Evolutionary conservation across 2,113 vertebrate genomes (phyloP), one percentile per base, ranked within the genome.

Genomic region (Chaenogobius annularis): DNA sequence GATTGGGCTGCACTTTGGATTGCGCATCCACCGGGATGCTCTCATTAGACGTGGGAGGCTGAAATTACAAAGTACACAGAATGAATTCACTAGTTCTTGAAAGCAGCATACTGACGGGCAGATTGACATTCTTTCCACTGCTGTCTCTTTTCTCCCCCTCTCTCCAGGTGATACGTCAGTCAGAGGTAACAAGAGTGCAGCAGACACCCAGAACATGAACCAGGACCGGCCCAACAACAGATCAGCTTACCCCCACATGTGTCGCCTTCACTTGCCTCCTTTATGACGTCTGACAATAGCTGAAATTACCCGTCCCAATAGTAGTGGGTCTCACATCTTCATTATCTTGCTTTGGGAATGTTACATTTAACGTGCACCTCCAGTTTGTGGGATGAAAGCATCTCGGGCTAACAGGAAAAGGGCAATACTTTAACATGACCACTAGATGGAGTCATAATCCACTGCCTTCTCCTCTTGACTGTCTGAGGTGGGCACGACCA

Each of bases 21-120:
- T 83, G 58, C 1, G 92, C 15, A 0, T 94, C 94, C 0, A 61
- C 15, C 7, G 96, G 96, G 62, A 95, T 88, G 10, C 76, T 91
- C 0, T 90, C 93, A 15, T 98, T 98, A 2, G 85, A 79, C 66
- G 0, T 12, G 0, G 93, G 96, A 75, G 95, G 91, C 98, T 99
- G 69, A 58, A 75, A 8, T 66, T 9, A 65, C 22, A 64, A 6
- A 1, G 14, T 10, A 20, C 20, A 58, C 55, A 58, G 55, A 13
- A 26, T 23, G 23, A 3, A 58, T 58, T 13, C 20, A 58, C 50
- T 20, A 5, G 55, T 58, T 23, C 55, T 59, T 15, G 56, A 31
- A 26, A 59, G 23, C 26, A 0, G n/a, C 26, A 2, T 8, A 31
- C 13, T 31, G 55, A 61, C 58, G 15, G 58, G 13, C 20, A 23